These are phyloP conservation scores for Crematogaster levior DNA, from an alignment of 2,888 invertebrate species.

Conservation along the genomic window DNA sequence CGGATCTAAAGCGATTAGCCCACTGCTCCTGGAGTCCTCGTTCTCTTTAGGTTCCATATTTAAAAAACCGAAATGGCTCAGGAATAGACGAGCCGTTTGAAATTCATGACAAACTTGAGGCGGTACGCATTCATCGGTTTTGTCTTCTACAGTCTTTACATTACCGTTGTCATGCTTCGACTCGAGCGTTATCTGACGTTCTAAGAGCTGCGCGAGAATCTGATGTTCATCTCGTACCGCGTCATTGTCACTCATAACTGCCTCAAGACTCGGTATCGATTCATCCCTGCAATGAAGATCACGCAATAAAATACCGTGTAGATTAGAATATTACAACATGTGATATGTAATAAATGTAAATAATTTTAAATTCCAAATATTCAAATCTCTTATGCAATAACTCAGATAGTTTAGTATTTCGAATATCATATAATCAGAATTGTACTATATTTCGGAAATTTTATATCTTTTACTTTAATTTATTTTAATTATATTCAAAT, in stretches of 20 bases:
- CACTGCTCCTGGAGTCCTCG: slow-evolving; percentile 84
- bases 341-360: too few species aligned
- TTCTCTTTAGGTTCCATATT: slow-evolving; percentile 81
- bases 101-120: slow-evolving; percentile 96
- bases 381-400: background rate
- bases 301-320: background rate
- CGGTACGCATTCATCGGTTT: slow-evolving; percentile 91
- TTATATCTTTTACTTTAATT: background rate
- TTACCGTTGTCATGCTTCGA: slow-evolving; percentile 84
- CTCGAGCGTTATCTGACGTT: slow-evolving; percentile 88
- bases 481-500: background rate
- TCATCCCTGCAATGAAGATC: slow-evolving; percentile 89
- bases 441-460: background rate
- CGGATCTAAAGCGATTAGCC: slow-evolving; percentile 91
- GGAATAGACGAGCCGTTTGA: slow-evolving; percentile 97
- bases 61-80: slow-evolving; percentile 98
- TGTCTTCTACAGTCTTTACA: slow-evolving; percentile 81
- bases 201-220: slow-evolving; percentile 90
- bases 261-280: slow-evolving; percentile 95
- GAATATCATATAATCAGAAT: background rate
- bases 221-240: slow-evolving; percentile 87
- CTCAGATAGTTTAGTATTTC: background rate
- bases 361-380: background rate
- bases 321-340: background rate
- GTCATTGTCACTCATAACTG: slow-evolving; percentile 89